These are phyloP conservation scores for Ciconia nigra DNA, from an alignment of 2,797 vertebrate species.

Conservation along the genomic window DNA sequence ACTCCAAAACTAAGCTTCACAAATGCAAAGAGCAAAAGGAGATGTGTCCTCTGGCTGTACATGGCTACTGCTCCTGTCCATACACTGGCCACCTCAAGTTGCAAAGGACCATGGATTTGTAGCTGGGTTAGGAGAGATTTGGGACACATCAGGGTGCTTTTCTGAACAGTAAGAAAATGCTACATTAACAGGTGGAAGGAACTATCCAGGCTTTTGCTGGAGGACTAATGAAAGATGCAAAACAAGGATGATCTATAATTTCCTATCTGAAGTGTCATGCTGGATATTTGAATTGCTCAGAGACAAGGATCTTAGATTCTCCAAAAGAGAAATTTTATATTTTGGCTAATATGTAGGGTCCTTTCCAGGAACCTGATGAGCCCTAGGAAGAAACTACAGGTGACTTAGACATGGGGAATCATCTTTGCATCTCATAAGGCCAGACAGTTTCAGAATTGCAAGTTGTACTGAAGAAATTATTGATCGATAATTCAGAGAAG, in stretches of 20 bases:
- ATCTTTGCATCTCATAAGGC: neutral
- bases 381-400: neutral
- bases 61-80: neutral
- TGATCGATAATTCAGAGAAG: neutral
- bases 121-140: neutral
- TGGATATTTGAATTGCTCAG: neutral
- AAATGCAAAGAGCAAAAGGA: neutral
- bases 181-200: neutral
- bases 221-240: neutral
- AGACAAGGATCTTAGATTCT: neutral
- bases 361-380: neutral
- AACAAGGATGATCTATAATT: neutral
- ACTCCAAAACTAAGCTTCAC: neutral
- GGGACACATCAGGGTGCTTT: neutral
- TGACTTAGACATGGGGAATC: neutral
- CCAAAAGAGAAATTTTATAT: neutral
- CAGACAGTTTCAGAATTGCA: neutral
- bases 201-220: neutral
- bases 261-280: neutral
- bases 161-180: neutral
- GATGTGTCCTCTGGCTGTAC: neutral
- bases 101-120: neutral
- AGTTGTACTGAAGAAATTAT: neutral
- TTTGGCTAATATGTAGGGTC: neutral
- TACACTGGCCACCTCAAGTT: neutral